phyloP scores from a whole-genome alignment of 1,140 invertebrate species.

The Drosophila tani region DNA sequence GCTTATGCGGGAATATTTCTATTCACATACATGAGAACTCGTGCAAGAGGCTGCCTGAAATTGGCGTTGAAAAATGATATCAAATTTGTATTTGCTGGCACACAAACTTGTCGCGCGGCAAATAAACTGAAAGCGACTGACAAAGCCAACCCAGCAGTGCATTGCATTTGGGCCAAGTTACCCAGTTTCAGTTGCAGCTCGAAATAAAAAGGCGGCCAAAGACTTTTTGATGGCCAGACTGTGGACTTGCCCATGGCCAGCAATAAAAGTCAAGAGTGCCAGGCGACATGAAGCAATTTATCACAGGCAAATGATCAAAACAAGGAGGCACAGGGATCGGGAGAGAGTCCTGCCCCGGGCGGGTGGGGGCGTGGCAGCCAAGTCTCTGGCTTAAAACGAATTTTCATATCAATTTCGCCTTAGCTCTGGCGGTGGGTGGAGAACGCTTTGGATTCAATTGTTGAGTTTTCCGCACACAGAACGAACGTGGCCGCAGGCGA shows the following conservation, averaged over 20 bases:
- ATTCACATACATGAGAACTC: conserved; percentile 3
- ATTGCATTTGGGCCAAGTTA: conserved; percentile 58
- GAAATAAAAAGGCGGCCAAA: conserved; percentile 38
- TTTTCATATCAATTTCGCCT: conserved; percentile 75
- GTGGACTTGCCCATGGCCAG: conserved; percentile 63
- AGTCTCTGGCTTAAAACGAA: conserved; percentile 68
- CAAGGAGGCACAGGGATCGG: conserved; percentile 49
- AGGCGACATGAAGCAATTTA: conserved; percentile 77
- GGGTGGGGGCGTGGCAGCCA: conserved; percentile 55
- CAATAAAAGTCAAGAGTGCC: conserved; percentile 81
- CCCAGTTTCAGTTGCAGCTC: conserved; percentile 42
- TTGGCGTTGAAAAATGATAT: conserved; percentile 65
- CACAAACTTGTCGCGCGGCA: conserved; percentile 54
- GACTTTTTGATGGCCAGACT: conserved; percentile 63
- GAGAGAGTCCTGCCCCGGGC: conserved; percentile 19
- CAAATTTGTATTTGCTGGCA: conserved; percentile 57
- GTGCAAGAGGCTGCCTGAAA: conserved; percentile 14
- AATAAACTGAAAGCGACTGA: conserved; percentile 46
- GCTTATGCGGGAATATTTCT: conserved; percentile 38
- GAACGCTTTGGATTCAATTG: conserved; percentile 72
- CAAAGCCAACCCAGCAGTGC: conserved; percentile 17
- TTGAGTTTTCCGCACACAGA: conserved; percentile 68
- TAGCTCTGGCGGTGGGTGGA: conserved; percentile 32
- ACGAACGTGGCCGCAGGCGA: conserved; percentile 56
- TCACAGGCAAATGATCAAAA: conserved; percentile 80